These are phyloP conservation scores for Dilophus febrilis DNA, from an alignment of 2,888 invertebrate genomes.

Conservation along the genomic window DNA sequence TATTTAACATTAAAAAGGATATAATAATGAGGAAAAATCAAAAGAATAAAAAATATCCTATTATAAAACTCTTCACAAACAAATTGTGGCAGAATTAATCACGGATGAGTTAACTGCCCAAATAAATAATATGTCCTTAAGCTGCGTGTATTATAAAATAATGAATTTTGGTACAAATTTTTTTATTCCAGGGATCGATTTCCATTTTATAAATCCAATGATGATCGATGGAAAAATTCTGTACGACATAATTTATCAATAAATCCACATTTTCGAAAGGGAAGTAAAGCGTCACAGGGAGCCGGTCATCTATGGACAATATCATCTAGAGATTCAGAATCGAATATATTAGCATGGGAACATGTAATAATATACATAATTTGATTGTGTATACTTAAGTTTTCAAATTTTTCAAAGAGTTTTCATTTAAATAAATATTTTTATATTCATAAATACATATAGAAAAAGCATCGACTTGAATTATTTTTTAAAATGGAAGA, in stretches of 20 bases:
- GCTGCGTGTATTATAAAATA: no score
- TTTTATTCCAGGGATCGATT: conserved; percentile 54
- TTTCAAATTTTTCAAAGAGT: neutral
- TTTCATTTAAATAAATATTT: conserved; percentile 2
- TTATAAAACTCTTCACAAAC: no score
- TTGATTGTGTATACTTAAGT: no score
- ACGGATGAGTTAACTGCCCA: no score
- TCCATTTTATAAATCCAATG: conserved; percentile 76
- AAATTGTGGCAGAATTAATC: no score
- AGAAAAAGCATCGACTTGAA: conserved; percentile 38
- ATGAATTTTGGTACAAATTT: no score
- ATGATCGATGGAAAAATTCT: conserved; percentile 86
- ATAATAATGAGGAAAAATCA: no score
- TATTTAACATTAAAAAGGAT: no score
- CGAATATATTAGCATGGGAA: conserved; percentile 36
- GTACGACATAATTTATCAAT: conserved; percentile 81
- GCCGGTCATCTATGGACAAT: conserved; percentile 83
- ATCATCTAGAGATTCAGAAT: conserved; percentile 44
- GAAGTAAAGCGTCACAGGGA: conserved; percentile 69
- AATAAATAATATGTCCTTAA: no score
- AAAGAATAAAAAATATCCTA: no score
- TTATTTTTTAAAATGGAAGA: conserved; percentile 34
- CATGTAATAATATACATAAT: conserved; percentile 29
- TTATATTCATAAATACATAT: neutral
- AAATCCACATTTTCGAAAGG: conserved; percentile 81